These are phyloP conservation scores for Drosophila kuntzei DNA, from an alignment of 2,888 invertebrate genomes.

Conservation along the genomic window DNA sequence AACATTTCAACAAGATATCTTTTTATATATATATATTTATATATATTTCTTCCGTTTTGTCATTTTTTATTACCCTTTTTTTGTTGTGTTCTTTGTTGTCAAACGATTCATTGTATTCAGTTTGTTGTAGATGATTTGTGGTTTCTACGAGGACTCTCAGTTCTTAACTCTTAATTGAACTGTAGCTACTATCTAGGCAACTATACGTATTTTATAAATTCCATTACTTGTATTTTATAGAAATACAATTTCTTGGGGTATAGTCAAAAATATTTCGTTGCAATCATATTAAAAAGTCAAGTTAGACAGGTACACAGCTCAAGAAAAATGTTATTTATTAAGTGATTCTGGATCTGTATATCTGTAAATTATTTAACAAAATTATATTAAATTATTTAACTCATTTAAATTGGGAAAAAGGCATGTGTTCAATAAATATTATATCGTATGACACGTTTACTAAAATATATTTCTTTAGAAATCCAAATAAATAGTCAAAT, in stretches of 20 bases:
- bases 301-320: conserved; percentile 22
- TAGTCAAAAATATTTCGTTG: conserved; percentile 10
- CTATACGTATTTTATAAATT: conserved; percentile 15
- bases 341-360: too few relatives aligned
- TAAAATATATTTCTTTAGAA: too few relatives aligned
- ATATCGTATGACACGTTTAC: too few relatives aligned
- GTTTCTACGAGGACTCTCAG: conserved; percentile 23
- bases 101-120: conserved; percentile 30
- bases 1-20: conserved; percentile 31
- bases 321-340: background rate
- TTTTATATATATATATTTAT: conserved; percentile 24
- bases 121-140: conserved; percentile 37
- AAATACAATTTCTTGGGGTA: conserved; percentile 3
- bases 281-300: conserved; percentile 17
- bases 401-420: too few relatives aligned
- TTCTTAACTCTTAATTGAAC: conserved; percentile 37
- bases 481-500: too few relatives aligned
- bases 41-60: conserved; percentile 24
- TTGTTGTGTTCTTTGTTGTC: conserved; percentile 29
- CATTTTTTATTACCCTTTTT: conserved; percentile 20
- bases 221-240: conserved; percentile 4
- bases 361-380: too few relatives aligned
- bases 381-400: too few relatives aligned
- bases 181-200: conserved; percentile 12
- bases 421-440: too few relatives aligned